phyloP scores from a whole-genome alignment of 2,113 vertebrate genomes.

The Eurypyga helias region DNA sequence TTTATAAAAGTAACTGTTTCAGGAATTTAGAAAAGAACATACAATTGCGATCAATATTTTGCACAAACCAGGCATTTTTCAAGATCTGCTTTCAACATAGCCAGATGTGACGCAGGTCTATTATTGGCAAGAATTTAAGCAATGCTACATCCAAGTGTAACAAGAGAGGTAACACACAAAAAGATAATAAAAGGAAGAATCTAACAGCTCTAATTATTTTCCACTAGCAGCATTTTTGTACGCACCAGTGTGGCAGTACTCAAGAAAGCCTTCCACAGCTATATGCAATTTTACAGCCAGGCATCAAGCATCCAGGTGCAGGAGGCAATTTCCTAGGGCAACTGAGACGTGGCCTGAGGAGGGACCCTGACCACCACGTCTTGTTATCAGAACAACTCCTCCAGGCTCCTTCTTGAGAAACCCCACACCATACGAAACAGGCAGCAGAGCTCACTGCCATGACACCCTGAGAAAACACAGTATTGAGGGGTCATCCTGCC shows the following conservation, averaged over 20 bases:
- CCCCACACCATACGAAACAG: not conserved
- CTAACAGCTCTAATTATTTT: not conserved
- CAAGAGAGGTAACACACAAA: not conserved
- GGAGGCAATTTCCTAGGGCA: not conserved
- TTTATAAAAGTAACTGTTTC: not conserved
- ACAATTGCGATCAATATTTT: not conserved
- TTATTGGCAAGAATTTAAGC: not conserved
- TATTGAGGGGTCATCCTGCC: not conserved
- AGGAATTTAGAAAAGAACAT: not conserved
- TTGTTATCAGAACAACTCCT: not conserved
- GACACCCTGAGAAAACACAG: not conserved
- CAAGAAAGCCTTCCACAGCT: not conserved
- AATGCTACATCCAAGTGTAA: not conserved
- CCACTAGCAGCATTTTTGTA: not conserved
- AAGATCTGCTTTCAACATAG: not conserved
- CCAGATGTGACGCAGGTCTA: not conserved
- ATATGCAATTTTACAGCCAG: not conserved
- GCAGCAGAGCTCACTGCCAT: not conserved
- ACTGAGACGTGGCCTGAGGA: not conserved
- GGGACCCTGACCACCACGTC: fast-evolving
- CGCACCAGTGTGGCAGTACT: not conserved
- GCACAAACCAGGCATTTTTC: not conserved
- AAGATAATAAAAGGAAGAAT: not conserved
- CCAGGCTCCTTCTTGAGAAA: not conserved
- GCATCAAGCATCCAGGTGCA: not conserved